Conservation (phyloP, 2,797 vertebrate genomes). For the Cyprinella venusta region DNA sequence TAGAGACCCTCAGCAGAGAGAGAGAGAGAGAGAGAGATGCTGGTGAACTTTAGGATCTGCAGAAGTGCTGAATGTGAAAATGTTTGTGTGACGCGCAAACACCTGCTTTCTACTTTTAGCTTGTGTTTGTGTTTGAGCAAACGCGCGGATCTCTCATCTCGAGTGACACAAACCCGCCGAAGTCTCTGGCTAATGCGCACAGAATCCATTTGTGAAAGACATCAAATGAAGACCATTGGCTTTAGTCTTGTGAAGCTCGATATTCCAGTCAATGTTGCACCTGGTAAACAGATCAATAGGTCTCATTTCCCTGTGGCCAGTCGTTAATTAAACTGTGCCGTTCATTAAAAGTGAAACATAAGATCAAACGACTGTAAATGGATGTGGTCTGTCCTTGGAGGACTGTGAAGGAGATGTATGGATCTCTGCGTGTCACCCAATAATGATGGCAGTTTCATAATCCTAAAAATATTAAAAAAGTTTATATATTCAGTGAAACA, state of each 20-base stretch:
- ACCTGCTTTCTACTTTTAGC: constrained; percentile 21
- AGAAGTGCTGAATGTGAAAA: constrained; percentile 9
- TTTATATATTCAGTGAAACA: too few species aligned
- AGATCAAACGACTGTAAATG: constrained; percentile 61
- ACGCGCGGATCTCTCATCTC: not conserved
- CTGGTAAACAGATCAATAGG: constrained; percentile 80
- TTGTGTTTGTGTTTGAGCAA: not conserved
- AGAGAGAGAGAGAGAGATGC: constrained; percentile 10
- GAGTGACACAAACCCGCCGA: not conserved
- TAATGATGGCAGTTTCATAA: constrained; percentile 10
- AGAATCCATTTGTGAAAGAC: constrained; percentile 8
- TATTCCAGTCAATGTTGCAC: constrained; percentile 57
- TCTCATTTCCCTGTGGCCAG: constrained; percentile 78
- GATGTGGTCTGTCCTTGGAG: constrained; percentile 36
- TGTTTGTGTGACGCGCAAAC: constrained; percentile 11
- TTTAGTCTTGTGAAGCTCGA: constrained; percentile 24
- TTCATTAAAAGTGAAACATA: constrained; percentile 74
- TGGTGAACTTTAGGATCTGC: not conserved
- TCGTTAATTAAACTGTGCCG: constrained; percentile 79
- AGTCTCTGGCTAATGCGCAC: not conserved
- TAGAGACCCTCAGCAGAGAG: constrained; percentile 45
- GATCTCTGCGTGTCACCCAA: not conserved
- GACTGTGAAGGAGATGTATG: constrained; percentile 22
- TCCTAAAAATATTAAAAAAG: not conserved
- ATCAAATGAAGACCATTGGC: constrained; percentile 17